Conservation (phyloP, 2,113 vertebrate species). For the Athene noctua region DNA sequence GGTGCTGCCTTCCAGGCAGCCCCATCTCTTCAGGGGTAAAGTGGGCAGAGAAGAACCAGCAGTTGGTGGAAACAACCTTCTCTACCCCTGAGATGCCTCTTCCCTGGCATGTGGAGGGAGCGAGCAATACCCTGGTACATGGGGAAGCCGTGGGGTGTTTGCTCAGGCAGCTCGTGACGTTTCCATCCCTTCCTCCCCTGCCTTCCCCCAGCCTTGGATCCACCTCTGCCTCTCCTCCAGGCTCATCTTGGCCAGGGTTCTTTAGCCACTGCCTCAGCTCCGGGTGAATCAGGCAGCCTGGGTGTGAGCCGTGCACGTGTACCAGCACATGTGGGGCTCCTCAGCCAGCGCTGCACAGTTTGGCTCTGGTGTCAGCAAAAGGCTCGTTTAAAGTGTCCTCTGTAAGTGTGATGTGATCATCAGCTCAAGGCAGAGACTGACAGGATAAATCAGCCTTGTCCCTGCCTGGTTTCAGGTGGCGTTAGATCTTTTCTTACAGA, state of each 20-base stretch:
- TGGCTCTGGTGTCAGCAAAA: conserved; percentile 23
- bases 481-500: background rate
- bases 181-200: background rate
- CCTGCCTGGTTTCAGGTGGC: background rate
- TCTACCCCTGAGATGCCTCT: background rate
- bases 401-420: background rate
- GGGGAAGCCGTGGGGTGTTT: background rate
- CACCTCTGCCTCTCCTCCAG: background rate
- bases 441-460: conserved; percentile 6
- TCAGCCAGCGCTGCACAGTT: conserved; percentile 23
- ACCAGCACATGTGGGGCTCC: background rate
- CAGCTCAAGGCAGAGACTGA: background rate
- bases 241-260: background rate
- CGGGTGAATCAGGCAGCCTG: background rate
- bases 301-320: background rate
- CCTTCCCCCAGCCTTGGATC: background rate
- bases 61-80: conserved; percentile 2
- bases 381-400: conserved; percentile 5
- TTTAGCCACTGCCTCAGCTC: background rate
- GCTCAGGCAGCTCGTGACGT: background rate
- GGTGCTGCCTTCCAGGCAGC: conserved; percentile 23
- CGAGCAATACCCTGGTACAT: rapidly evolving
- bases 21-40: background rate
- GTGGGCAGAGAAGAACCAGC: background rate
- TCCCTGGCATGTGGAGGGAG: background rate